Conservation (phyloP, 2,797 vertebrate species). For the Masticophis lateralis region DNA sequence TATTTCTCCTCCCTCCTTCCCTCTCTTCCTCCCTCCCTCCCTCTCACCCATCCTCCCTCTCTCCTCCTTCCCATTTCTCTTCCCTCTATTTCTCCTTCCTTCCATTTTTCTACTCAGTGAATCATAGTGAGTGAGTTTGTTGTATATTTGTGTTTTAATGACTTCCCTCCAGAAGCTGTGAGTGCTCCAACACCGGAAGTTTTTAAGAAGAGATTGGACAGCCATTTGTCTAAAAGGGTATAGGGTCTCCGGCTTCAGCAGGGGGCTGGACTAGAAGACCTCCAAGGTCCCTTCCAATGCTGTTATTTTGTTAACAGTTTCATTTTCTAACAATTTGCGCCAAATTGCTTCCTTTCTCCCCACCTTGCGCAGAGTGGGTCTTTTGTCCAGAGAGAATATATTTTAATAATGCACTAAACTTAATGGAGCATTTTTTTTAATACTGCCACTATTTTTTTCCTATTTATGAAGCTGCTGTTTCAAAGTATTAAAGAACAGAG, state of each 20-base stretch:
- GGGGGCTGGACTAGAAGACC: neutral
- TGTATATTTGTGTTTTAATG: neutral
- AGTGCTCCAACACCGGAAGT: neutral
- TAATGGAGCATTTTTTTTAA: conserved; percentile 60
- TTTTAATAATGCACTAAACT: conserved; percentile 54
- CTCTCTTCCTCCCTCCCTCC: neutral
- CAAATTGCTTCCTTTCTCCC: neutral
- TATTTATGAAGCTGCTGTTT: neutral
- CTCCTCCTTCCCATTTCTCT: no score
- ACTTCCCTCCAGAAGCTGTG: neutral
- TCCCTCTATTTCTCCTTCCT: no score
- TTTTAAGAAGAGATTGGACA: neutral
- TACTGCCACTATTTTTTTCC: conserved; percentile 11
- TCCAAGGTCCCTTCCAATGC: neutral
- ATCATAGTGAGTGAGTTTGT: no score
- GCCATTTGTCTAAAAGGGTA: neutral
- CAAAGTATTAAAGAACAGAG: neutral
- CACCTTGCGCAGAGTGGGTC: rapidly evolving
- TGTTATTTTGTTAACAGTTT: no score
- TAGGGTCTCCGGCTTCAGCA: neutral
- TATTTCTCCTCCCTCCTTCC: no score
- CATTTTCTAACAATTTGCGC: neutral
- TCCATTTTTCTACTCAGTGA: neutral
- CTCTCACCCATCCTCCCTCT: no score
- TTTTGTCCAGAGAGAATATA: conserved; percentile 17